Evolutionary conservation across 2,888 invertebrate genomes (phyloP), one percentile per base, ranked within the genome.

Genomic region (Ornithoptera priamus): DNA sequence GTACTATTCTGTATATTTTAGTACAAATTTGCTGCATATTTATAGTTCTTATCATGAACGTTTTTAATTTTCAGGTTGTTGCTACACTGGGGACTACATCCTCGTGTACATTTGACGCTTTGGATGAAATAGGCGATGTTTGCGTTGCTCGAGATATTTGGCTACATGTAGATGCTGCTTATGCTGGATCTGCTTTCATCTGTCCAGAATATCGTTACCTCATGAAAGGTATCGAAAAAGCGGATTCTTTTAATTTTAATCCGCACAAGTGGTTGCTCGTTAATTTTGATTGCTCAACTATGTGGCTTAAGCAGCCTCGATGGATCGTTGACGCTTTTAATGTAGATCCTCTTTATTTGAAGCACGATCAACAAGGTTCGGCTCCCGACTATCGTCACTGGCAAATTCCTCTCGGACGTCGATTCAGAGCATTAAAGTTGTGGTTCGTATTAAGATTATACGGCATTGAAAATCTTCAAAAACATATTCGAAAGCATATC

Each of bases 211-310:
- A 96, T 87, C 96, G 98, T 59, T 95, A 97, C 81, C 91, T 98
- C 36, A 97, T 99, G 96, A 95, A 96, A 76, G 98, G 98, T 36
- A 87, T 97, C 8, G 97, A 99, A 87, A 94, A 95, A 71, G 99
- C 98, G 0, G 97, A 98, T 81, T 99, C 99, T 0, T 99, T 99
- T 86, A 99, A 99, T 88, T 99, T 99, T 83, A 99, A 99, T 85
- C 99, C 99, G 0, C 99, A 99, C 88, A 99, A 99, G 89, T 99
- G 99, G 99, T 93, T 99, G 95, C 88, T 99, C 76, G 98, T 99
- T n/a, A 99, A 98, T 87, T 99, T 99, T 80, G 99, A 99, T 88
- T 99, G 99, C 84, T 99, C 99, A 17, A 96, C 99, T 0, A 96
- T 99, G 97, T 99, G 99, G 99, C 92, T 97, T 5, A 97, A 97